A percentile compares a stretch with the other conserved stretches of the same genome.
These are phyloP conservation scores for Cryptotermes secundus DNA, from an alignment of 1,140 invertebrate genomes.

Conservation along the genomic window DNA sequence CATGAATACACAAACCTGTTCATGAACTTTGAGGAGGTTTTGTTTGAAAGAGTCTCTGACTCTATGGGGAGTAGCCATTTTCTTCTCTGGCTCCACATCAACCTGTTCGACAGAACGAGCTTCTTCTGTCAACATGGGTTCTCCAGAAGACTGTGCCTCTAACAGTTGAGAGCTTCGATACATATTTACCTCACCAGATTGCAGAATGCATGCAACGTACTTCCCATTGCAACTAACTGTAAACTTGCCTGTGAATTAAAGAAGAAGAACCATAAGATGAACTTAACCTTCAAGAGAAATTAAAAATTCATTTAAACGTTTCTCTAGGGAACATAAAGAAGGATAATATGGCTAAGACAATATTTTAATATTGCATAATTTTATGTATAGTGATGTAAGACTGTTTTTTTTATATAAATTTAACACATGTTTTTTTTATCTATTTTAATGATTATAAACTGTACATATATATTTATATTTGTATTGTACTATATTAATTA, in stretches of 20 bases:
- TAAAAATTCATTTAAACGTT: too few relatives aligned
- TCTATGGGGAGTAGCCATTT: background rate
- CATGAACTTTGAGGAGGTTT: background rate
- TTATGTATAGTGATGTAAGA: too few relatives aligned
- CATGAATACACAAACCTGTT: background rate
- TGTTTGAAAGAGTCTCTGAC: background rate
- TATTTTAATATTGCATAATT: too few relatives aligned
- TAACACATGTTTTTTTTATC: too few relatives aligned
- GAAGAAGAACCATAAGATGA: background rate
- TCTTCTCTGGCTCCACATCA: background rate
- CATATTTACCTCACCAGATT: conserved; percentile 57
- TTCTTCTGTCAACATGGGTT: background rate
- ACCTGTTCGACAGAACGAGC: background rate
- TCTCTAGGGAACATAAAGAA: too few relatives aligned
- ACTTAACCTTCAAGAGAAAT: too few relatives aligned
- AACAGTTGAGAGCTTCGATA: conserved; percentile 51
- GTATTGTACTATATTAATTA: too few relatives aligned
- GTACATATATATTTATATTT: too few relatives aligned
- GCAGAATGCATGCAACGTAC: conserved; percentile 58
- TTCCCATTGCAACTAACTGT: conserved; percentile 53
- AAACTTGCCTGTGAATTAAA: conserved; percentile 32
- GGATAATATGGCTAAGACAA: too few relatives aligned
- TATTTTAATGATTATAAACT: too few relatives aligned
- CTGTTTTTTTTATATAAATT: too few relatives aligned
- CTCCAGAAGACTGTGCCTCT: conserved; percentile 32